Percentiles rank a stretch among this genome's conserved stretches.
Conservation (phyloP, 2,113 vertebrate genomes). For the Anguilla japonica region DNA sequence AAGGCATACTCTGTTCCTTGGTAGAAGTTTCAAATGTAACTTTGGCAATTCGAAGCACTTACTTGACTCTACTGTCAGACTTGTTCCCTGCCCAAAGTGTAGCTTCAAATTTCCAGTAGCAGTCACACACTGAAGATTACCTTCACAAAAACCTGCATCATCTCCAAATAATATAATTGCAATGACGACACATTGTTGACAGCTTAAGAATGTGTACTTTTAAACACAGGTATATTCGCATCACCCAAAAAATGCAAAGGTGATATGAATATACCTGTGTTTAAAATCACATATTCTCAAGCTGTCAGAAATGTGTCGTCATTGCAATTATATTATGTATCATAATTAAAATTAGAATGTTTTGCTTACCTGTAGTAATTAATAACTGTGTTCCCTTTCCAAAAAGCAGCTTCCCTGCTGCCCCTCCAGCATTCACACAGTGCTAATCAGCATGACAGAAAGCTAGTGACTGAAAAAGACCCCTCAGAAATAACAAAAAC, state of each 20-base stretch:
- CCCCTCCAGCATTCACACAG: conserved; percentile 23
- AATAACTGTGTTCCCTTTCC: conserved; percentile 11
- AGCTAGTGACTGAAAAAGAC: not conserved
- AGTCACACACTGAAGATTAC: conserved; percentile 39
- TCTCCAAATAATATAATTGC: not conserved
- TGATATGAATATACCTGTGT: not conserved
- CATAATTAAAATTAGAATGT: not conserved
- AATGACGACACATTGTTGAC: not conserved
- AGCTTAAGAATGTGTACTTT: not conserved
- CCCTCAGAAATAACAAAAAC: not conserved
- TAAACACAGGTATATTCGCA: not conserved
- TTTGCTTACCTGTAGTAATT: not conserved
- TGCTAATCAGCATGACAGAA: not conserved
- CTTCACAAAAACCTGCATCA: not conserved
- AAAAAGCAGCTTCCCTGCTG: conserved; percentile 17
- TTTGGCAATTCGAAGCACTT: conserved; percentile 29
- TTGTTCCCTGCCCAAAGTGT: conserved; percentile 47
- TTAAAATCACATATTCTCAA: not conserved
- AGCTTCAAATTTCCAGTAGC: conserved; percentile 34
- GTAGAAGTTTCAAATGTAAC: not conserved
- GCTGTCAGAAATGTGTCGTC: not conserved
- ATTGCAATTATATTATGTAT: too few species aligned
- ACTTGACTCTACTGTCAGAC: conserved; percentile 42
- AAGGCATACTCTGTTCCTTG: too few species aligned
- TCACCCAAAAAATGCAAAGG: not conserved